Conservation (phyloP, 1,140 invertebrate species). For the Tetramorium parvispinum region DNA sequence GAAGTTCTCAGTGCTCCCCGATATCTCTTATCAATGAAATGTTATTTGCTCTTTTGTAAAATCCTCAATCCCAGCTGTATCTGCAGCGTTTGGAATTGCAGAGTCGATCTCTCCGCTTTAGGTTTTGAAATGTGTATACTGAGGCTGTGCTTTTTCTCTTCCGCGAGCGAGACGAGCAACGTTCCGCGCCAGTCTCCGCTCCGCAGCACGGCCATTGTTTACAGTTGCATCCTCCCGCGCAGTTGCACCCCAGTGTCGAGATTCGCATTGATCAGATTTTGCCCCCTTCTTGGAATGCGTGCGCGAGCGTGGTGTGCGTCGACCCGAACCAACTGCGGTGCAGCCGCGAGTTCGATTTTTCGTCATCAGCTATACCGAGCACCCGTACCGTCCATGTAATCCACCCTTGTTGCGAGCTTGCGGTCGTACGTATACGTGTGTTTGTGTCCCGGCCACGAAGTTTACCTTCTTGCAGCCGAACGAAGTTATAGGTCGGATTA, state of each 20-base stretch:
- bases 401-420: conserved; percentile 21
- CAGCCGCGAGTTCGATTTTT: conserved; percentile 50
- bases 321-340: conserved; percentile 37
- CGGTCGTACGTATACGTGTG: conserved; percentile 5
- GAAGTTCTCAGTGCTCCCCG: not conserved
- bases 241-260: conserved; percentile 37
- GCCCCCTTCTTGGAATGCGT: conserved; percentile 14
- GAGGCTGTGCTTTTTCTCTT: not conserved
- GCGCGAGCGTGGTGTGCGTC: conserved; percentile 27
- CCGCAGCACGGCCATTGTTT: conserved; percentile 13
- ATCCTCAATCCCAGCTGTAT: not conserved
- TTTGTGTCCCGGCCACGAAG: conserved; percentile 58
- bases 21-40: conserved; percentile 1
- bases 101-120: conserved; percentile 6
- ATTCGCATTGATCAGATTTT: conserved; percentile 62
- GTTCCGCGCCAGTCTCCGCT: not conserved
- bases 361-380: not conserved
- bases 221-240: not conserved
- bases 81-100: not conserved
- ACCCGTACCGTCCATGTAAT: conserved; percentile 33
- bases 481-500: conserved; percentile 65
- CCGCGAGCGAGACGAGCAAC: not conserved
- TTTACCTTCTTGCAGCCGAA: conserved; percentile 64
- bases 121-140: not conserved
- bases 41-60: not conserved